These are phyloP conservation scores for Thamnophis sirtalis DNA, from an alignment of 2,113 vertebrate genomes.

Conservation along the genomic window DNA sequence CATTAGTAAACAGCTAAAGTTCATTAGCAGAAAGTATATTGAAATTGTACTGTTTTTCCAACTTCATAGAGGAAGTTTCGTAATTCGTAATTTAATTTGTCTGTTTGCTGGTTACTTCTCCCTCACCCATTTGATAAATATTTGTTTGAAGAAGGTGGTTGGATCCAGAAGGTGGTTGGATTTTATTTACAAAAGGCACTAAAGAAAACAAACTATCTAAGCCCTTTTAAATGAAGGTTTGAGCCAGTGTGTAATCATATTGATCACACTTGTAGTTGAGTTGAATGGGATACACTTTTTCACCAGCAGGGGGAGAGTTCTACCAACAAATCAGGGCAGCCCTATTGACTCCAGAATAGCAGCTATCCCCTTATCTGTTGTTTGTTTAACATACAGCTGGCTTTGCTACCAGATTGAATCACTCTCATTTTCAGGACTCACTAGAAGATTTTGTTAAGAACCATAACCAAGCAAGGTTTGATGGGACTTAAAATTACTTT, in stretches of 20 bases:
- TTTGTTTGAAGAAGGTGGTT: background rate
- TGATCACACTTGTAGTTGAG: background rate
- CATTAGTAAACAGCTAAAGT: background rate
- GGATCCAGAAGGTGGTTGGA: background rate
- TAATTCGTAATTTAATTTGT: too few species aligned
- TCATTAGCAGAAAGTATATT: background rate
- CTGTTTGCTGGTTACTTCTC: background rate
- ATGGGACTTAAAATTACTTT: background rate
- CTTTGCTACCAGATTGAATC: background rate
- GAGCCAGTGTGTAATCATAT: background rate
- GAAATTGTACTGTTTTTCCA: background rate
- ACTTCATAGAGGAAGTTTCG: background rate
- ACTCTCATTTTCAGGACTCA: background rate
- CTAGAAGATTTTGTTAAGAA: background rate
- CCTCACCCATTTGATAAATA: background rate
- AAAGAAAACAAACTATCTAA: background rate
- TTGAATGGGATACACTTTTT: background rate
- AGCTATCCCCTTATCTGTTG: background rate
- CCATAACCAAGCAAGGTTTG: background rate
- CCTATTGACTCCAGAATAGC: background rate
- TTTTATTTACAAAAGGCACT: background rate
- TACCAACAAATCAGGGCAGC: background rate
- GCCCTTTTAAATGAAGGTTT: background rate
- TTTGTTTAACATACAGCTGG: background rate
- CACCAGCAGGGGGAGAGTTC: conserved; percentile 1